Conservation (phyloP, 1,140 invertebrate genomes). For the Lepidotrigona ventralis region DNA sequence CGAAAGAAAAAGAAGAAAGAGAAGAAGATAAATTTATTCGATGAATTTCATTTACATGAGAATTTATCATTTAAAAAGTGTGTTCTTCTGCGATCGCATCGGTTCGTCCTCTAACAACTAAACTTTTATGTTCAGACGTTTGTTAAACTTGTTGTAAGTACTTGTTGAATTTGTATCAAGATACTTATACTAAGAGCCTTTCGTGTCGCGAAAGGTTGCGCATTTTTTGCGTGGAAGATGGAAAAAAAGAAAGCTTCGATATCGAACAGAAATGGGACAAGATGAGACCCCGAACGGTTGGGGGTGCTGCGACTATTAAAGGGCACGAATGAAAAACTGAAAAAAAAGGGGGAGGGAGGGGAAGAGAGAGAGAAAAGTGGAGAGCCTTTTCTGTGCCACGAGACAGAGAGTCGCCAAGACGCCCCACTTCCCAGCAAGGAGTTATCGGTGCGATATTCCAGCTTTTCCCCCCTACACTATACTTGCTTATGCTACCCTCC, state of each 20-base stretch:
- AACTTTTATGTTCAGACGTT: too few species aligned
- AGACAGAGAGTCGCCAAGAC: constrained; percentile 71
- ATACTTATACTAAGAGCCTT: too few species aligned
- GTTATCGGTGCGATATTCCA: constrained; percentile 37
- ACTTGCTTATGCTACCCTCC: background rate
- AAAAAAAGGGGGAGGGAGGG: background rate
- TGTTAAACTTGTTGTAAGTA: too few species aligned
- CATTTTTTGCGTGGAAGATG: background rate
- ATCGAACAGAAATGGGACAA: background rate
- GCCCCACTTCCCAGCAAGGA: constrained; percentile 66
- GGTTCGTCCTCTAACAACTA: too few species aligned
- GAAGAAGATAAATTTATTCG: background rate
- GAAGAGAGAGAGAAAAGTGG: constrained; percentile 20
- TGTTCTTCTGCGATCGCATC: too few species aligned
- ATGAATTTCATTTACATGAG: too few species aligned
- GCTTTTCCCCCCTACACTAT: constrained; percentile 14
- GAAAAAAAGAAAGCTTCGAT: background rate
- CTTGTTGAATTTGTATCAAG: too few species aligned
- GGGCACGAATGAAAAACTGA: background rate
- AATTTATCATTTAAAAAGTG: too few species aligned
- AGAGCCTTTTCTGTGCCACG: constrained; percentile 67
- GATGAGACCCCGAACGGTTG: too few species aligned
- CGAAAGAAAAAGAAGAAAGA: background rate
- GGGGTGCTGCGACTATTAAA: background rate
- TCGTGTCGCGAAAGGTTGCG: background rate